These are phyloP conservation scores for Troides oblongomaculatus DNA, from an alignment of 2,888 invertebrate species.

Conservation along the genomic window DNA sequence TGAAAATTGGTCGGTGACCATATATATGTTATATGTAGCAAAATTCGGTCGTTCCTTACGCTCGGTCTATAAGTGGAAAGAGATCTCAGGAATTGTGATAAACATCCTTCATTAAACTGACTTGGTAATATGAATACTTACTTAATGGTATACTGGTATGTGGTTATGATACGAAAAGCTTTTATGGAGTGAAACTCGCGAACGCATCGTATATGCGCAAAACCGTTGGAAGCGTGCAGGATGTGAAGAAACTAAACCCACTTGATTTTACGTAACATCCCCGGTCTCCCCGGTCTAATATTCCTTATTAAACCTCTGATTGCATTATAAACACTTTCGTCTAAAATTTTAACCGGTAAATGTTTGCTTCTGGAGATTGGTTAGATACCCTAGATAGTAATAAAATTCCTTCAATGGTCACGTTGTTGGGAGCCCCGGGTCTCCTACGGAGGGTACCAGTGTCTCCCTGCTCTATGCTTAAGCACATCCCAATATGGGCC, in stretches of 20 bases:
- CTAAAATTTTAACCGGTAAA: not conserved
- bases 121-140: constrained; percentile 31
- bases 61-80: constrained; percentile 1
- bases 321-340: not conserved
- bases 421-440: no score
- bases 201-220: constrained; percentile 11
- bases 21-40: not conserved
- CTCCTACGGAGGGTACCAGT: no score
- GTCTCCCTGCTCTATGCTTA: no score
- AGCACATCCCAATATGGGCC: no score
- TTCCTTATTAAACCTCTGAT: not conserved
- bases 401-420: no score
- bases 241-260: constrained; percentile 14
- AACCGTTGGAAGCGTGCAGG: constrained; percentile 7
- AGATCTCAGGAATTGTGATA: constrained; percentile 24
- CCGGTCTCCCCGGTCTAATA: constrained; percentile 10
- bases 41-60: not conserved
- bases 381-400: not conserved
- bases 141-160: constrained; percentile 16
- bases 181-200: constrained; percentile 27
- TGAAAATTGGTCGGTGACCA: not conserved
- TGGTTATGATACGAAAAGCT: constrained; percentile 20
- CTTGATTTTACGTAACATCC: constrained; percentile 12
- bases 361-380: not conserved
- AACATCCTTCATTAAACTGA: constrained; percentile 50